These are phyloP conservation scores for Apotomis turbidana DNA, from an alignment of 2,888 invertebrate species.

Conservation along the genomic window DNA sequence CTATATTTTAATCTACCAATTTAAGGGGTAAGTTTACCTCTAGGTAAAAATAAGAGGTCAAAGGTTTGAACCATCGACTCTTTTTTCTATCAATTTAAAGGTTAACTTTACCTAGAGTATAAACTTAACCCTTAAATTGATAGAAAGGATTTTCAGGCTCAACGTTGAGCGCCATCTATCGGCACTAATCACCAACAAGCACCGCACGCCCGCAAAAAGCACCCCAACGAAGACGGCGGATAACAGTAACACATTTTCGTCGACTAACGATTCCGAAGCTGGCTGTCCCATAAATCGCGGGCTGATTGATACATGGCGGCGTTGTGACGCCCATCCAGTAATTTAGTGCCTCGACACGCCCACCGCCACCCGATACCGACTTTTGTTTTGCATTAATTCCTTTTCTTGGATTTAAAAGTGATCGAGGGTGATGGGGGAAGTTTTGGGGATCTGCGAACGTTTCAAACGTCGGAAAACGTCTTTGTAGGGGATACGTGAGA, in stretches of 20 bases:
- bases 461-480: too few species aligned
- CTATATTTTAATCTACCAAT: too few species aligned
- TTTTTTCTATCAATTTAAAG: too few species aligned
- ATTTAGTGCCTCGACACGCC: slow-evolving; percentile 86
- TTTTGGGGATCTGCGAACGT: not conserved
- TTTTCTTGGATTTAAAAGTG: slow-evolving; percentile 52
- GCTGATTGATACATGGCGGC: slow-evolving; percentile 84
- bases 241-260: slow-evolving; percentile 81
- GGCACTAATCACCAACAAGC: not conserved
- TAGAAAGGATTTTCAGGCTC: too few species aligned
- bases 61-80: too few species aligned
- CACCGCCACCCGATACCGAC: slow-evolving; percentile 83
- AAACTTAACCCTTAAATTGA: too few species aligned
- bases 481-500: too few species aligned
- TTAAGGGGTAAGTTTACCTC: too few species aligned
- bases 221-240: slow-evolving; percentile 62
- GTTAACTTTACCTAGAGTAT: too few species aligned
- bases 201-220: slow-evolving; percentile 28
- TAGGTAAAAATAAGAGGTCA: too few species aligned
- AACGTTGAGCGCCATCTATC: too few species aligned
- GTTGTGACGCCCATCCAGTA: slow-evolving; percentile 86
- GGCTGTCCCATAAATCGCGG: slow-evolving; percentile 81
- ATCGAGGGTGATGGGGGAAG: slow-evolving; percentile 16
- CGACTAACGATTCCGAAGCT: slow-evolving; percentile 83
- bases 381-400: slow-evolving; percentile 84